Base-by-base conservation (phyloP, 2,888 invertebrate species). In the Atethmia centrago region DNA sequence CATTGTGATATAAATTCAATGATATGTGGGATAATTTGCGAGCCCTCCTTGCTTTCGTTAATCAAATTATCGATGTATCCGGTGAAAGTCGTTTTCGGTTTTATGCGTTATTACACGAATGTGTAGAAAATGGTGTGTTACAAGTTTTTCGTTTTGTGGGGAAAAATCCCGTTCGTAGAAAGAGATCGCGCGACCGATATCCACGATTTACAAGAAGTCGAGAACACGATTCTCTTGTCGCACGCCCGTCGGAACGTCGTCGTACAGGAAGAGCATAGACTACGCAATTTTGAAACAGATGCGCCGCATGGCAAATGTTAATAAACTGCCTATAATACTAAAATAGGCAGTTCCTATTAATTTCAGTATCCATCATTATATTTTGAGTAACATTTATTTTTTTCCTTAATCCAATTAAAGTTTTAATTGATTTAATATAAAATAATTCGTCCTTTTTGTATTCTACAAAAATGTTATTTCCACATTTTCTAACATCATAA, bases 31-130 rank as follows among this genome's bases (percentile, higher is more conserved):
- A 92, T 92, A 90, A 91, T 92, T 92, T 90, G 86, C 87, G 88
- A 90, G 84, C 82, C 89, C 91, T 91, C 89, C 89, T 87, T 92
- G 88, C 85, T 91, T 92, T 92, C 87, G 90, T 89, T 94, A 95
- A 93, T 95, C 92, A 90, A 94, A 95, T 95, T 94, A 94, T 90
- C 90, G 91, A 93, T 94, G 92, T 94, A 93, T 95, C 92, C 93
- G 93, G 94, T 94, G 95, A 95, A 95, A 95, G 95, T 95, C 84
- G 87, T 87, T 85, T 89, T 81, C 71, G 87, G 80, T 87, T 86
- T 79, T 71, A 85, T 84, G 80, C 82, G 84, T 84, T 89, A 88
- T 88, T 88, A 86, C 86, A 83, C 87, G 83, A 86, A 85, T 87
- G 84, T 83, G 79, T 87, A 80, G 82, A 88, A 84, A 88, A 91